Conservation (phyloP, 2,113 vertebrate genomes). For the Camelus bactrianus region DNA sequence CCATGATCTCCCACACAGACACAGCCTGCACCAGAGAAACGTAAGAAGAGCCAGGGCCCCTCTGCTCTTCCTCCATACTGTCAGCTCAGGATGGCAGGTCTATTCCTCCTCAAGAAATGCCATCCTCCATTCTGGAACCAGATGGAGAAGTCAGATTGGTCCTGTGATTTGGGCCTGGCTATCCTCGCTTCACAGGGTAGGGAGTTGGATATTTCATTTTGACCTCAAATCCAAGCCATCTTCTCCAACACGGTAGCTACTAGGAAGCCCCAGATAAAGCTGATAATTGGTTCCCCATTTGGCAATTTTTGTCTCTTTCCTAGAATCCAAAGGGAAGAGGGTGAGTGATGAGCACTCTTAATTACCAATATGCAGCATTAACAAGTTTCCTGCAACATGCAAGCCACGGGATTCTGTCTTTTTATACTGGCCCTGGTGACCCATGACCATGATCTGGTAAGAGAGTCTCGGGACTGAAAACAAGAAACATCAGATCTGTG, state of each 20-base stretch:
- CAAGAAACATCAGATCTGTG: background rate
- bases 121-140: background rate
- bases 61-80: background rate
- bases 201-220: background rate
- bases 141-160: background rate
- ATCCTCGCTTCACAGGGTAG: background rate
- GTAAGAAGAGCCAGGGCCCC: background rate
- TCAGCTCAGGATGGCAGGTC: background rate
- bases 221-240: background rate
- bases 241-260: background rate
- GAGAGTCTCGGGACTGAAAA: background rate
- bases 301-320: background rate
- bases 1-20: background rate
- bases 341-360: background rate
- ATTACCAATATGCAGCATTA: background rate
- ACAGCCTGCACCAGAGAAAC: background rate
- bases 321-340: background rate
- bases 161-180: background rate
- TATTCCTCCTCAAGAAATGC: background rate
- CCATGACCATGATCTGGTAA: background rate
- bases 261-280: background rate
- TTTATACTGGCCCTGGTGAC: background rate
- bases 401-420: background rate
- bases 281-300: background rate
- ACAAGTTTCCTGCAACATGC: background rate